These are phyloP conservation scores for Eciton burchellii DNA, from an alignment of 1,140 invertebrate species.

Conservation along the genomic window DNA sequence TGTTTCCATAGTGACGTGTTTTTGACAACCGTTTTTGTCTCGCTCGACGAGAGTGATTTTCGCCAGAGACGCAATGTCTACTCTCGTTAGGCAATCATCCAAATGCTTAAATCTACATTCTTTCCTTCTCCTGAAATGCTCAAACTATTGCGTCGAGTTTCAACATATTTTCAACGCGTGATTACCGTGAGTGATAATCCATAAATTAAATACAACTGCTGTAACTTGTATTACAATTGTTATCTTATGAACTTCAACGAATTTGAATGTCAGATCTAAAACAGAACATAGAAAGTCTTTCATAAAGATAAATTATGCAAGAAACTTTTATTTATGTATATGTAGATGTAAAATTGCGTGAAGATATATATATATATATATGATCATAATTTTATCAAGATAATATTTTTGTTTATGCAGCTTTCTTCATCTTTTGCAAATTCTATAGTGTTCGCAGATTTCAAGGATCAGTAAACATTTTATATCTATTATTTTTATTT, in stretches of 20 bases:
- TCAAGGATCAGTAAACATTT: background rate
- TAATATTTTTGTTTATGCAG: background rate
- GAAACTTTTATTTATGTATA: too few species aligned
- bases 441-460: background rate
- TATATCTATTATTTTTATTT: background rate
- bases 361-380: background rate
- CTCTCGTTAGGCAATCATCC: slow-evolving; percentile 31
- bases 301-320: too few species aligned
- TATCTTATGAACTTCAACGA: background rate
- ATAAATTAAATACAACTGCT: too few species aligned
- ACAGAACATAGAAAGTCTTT: too few species aligned
- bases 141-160: background rate
- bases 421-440: background rate
- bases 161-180: background rate
- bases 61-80: background rate
- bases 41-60: slow-evolving; percentile 17
- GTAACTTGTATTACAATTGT: background rate
- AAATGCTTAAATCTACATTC: slow-evolving; percentile 46
- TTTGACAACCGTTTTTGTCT: background rate
- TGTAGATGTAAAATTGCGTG: background rate
- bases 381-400: background rate
- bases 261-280: too few species aligned
- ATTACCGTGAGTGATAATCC: background rate
- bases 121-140: background rate
- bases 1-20: background rate